Evolutionary conservation across 1,140 invertebrate genomes (phyloP).

Genomic region (Paramacrobiotus metropolitanus): DNA sequence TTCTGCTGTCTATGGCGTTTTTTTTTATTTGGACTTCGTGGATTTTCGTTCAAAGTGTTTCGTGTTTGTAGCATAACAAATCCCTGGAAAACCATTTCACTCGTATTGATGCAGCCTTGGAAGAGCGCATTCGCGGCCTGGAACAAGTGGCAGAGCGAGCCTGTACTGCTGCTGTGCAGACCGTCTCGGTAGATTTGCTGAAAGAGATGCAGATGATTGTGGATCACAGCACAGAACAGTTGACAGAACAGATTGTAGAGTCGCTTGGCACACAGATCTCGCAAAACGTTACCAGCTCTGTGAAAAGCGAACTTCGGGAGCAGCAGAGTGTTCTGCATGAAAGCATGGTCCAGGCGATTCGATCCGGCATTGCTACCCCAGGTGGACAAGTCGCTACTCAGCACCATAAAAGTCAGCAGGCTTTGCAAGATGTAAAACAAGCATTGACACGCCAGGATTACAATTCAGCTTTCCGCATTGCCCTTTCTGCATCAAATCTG

Average conservation of each 20-base stretch:
- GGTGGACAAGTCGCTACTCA: conserved; percentile 33
- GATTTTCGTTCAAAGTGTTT: no score
- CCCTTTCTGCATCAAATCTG: conserved; percentile 58
- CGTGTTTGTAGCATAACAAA: no score
- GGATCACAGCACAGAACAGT: neutral
- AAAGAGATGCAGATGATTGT: neutral
- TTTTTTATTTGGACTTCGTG: no score
- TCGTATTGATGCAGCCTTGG: neutral
- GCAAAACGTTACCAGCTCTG: neutral
- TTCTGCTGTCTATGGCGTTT: no score
- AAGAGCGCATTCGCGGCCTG: neutral
- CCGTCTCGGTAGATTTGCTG: neutral
- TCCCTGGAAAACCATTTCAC: neutral
- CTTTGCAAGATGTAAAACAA: conserved; percentile 34
- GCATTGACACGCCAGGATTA: conserved; percentile 31
- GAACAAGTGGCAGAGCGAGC: neutral
- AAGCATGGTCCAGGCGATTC: conserved; percentile 30
- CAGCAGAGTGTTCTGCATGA: conserved; percentile 24
- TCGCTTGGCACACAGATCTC: neutral
- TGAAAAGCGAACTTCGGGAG: neutral
- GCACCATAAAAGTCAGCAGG: conserved; percentile 39
- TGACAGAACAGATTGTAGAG: neutral
- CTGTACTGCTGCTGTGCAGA: neutral
- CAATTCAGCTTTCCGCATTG: conserved; percentile 61
- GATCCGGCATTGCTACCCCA: conserved; percentile 42